Evolutionary conservation across 2,113 vertebrate species (phyloP).

Genomic region (Delphinapterus leucas): DNA sequence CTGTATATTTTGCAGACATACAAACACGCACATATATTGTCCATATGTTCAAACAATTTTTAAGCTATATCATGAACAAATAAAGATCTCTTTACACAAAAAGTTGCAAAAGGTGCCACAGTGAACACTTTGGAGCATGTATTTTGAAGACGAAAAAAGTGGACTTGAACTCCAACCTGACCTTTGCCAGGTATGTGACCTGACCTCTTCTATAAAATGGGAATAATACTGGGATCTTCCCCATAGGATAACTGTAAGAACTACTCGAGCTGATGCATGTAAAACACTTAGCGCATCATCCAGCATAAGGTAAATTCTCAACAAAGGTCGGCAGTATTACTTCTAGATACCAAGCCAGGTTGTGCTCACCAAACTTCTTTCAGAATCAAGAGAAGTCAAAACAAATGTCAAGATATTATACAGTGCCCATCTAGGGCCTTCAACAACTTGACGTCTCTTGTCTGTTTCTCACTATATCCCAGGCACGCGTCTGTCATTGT

Average conservation of each 20-base stretch:
- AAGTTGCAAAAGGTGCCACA: constrained; percentile 27
- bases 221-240: not conserved
- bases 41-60: constrained; percentile 75
- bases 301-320: not conserved
- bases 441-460: not conserved
- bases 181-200: not conserved
- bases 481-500: fast-evolving
- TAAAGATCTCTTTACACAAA: constrained; percentile 57
- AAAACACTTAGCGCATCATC: not conserved
- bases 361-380: not conserved
- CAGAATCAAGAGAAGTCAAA: not conserved
- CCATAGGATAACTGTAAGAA: not conserved
- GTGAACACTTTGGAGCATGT: not conserved
- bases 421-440: not conserved
- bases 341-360: not conserved
- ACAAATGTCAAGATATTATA: not conserved
- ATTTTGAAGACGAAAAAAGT: not conserved
- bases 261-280: not conserved
- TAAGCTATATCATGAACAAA: constrained; percentile 70
- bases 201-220: not conserved
- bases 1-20: constrained; percentile 78
- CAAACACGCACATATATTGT: constrained; percentile 75
- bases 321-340: not conserved
- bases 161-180: not conserved
- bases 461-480: fast-evolving